Base-by-base conservation (phyloP, 2,113 vertebrate species). In the Phocoena phocoena region DNA sequence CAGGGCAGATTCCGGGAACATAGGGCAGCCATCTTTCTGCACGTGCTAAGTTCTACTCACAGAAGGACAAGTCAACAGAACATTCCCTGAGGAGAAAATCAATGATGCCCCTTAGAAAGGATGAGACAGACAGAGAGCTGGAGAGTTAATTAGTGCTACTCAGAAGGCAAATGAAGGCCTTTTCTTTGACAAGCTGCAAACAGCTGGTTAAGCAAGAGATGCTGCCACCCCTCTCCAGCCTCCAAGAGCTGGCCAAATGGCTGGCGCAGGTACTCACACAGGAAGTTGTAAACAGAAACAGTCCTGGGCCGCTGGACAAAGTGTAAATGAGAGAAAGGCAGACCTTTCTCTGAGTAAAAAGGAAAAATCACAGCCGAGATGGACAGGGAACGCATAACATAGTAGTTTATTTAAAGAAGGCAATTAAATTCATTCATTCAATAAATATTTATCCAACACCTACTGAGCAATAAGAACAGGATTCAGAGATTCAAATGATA, bases 81-180 rank as follows among this genome's bases (percentile, higher is more conserved):
- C 90, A 86, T 70, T 86, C 93, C 95, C 88, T 26, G 25, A 95
- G 92, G 91, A 95, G 96, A 95, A 97, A 95, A 92, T 97, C 98
- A 93, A 31, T 95, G 71, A 95, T 93, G 86, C 74, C 90, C 94
- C 92, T 77, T 88, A 68, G 86, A 87, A 95, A 96, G 28, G 47
- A 93, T 63, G 89, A 92, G 96, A 94, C 80, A 86, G 93, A 95
- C 71, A 96, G 95, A 53, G 86, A 93, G 93, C 86, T 3, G 2
- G 95, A 70, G 88, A 97, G 93, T 96, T 97, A 93, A 97, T 97
- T 97, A 97, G 95, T 88, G 94, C 91, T 88, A 83, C 97, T 97
- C 92, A 88, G 95, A 96, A 98, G 83, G 93, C 96, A 98, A 97
- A 98, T 98, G 92, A 98, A 96, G 86, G 96, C 93, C 93, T 97